Percentiles rank a stretch among this genome's conserved stretches.
These are phyloP conservation scores for Nyctalus aviator DNA, from an alignment of 2,797 vertebrate species.

Conservation along the genomic window DNA sequence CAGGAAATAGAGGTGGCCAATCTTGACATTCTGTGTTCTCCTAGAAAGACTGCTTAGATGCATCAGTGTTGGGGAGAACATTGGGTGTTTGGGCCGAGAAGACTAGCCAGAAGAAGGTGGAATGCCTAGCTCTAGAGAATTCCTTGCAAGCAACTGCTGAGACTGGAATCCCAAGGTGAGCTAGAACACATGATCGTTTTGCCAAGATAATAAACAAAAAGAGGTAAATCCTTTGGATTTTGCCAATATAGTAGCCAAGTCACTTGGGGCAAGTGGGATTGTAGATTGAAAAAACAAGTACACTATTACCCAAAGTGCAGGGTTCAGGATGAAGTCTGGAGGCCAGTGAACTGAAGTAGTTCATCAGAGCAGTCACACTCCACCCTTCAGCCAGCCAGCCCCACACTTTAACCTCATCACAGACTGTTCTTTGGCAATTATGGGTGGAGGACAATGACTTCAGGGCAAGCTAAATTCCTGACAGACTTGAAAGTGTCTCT, in stretches of 20 bases:
- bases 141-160: background rate
- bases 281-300: background rate
- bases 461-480: background rate
- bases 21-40: background rate
- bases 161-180: background rate
- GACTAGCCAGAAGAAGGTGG: background rate
- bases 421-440: background rate
- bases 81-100: fast-evolving
- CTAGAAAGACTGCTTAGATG: background rate
- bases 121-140: background rate
- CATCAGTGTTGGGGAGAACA: background rate
- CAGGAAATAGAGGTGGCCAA: background rate
- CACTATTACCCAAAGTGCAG: background rate
- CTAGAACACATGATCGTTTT: background rate
- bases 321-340: background rate
- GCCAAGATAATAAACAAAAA: background rate
- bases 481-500: background rate
- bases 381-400: no score
- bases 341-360: background rate
- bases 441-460: background rate
- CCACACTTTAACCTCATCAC: background rate
- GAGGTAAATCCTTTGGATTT: background rate
- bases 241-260: background rate
- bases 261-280: background rate
- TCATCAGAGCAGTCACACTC: background rate